Conservation (phyloP, 2,888 invertebrate species). For the Seira musarum region DNA sequence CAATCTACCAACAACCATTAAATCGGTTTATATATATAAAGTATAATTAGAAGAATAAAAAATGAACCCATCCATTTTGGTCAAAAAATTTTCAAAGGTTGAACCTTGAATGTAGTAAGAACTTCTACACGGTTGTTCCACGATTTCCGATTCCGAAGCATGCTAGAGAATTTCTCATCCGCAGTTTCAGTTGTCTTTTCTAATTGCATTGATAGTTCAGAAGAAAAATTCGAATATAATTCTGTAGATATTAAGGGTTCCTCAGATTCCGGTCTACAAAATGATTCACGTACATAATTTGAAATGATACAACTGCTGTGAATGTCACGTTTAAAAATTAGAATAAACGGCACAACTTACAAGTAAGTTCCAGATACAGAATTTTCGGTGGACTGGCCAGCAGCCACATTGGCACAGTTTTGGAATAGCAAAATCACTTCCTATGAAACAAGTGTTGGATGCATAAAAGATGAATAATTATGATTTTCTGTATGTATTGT, state of each 20-base stretch:
- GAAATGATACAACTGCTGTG: neutral
- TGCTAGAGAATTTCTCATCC: constrained; percentile 68
- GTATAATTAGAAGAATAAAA: constrained; percentile 13
- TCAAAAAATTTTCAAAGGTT: neutral
- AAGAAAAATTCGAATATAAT: constrained; percentile 61
- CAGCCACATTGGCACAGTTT: constrained; percentile 68
- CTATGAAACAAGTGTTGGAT: constrained; percentile 30
- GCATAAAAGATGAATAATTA: constrained; percentile 5
- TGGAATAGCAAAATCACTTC: constrained; percentile 68
- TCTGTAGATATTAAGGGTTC: constrained; percentile 66
- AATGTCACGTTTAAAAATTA: neutral
- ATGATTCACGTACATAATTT: constrained; percentile 8
- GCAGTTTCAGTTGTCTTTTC: constrained; percentile 69
- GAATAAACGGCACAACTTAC: constrained; percentile 41
- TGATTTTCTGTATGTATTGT: neutral
- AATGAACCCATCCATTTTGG: neutral
- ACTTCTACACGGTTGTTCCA: constrained; percentile 64
- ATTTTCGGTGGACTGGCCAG: constrained; percentile 51
- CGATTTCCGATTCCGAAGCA: constrained; percentile 65
- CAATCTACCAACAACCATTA: constrained; percentile 58
- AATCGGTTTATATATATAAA: constrained; percentile 23
- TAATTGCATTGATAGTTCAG: constrained; percentile 65
- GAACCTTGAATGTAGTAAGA: constrained; percentile 64
- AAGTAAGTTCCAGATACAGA: constrained; percentile 50
- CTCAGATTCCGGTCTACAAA: constrained; percentile 64